Evolutionary conservation across 1,140 invertebrate species (phyloP).

Genomic region (Leguminivora glycinivorella): DNA sequence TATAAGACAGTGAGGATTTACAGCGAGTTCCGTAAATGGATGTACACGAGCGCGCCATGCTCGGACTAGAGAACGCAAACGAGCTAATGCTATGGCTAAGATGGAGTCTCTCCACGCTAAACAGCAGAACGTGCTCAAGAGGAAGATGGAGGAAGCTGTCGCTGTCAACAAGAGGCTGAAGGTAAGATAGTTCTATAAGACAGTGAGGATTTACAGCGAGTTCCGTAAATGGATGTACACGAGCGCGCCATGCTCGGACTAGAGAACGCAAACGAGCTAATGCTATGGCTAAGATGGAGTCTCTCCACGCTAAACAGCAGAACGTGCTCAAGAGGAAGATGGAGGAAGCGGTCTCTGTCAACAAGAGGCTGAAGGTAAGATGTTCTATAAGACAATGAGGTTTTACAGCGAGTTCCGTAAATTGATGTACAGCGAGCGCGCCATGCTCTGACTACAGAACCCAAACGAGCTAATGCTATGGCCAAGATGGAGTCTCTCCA

Average conservation of each 20-base stretch:
- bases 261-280: slow-evolving; percentile 87
- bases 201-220: too few relatives aligned
- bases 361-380: slow-evolving; percentile 87
- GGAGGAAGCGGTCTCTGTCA: slow-evolving; percentile 89
- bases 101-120: slow-evolving; percentile 88
- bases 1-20: too few relatives aligned
- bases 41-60: slow-evolving; percentile 89
- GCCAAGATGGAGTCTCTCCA: slow-evolving; percentile 87
- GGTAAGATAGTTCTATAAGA: too few relatives aligned
- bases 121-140: slow-evolving; percentile 90
- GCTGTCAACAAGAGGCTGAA: slow-evolving; percentile 90
- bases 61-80: slow-evolving; percentile 87
- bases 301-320: slow-evolving; percentile 88
- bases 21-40: slow-evolving; percentile 90
- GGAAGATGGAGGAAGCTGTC: slow-evolving; percentile 92
- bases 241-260: slow-evolving; percentile 90
- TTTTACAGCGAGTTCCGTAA: slow-evolving; percentile 89
- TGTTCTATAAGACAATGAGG: too few relatives aligned
- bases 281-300: slow-evolving; percentile 89
- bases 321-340: slow-evolving; percentile 92
- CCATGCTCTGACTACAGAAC: slow-evolving; percentile 87
- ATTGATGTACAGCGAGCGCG: slow-evolving; percentile 90
- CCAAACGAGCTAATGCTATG: slow-evolving; percentile 89
- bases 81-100: slow-evolving; percentile 87
- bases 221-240: slow-evolving; percentile 90